Evolutionary conservation across 2,888 invertebrate species (phyloP).

Genomic region (Agrotis clavis): DNA sequence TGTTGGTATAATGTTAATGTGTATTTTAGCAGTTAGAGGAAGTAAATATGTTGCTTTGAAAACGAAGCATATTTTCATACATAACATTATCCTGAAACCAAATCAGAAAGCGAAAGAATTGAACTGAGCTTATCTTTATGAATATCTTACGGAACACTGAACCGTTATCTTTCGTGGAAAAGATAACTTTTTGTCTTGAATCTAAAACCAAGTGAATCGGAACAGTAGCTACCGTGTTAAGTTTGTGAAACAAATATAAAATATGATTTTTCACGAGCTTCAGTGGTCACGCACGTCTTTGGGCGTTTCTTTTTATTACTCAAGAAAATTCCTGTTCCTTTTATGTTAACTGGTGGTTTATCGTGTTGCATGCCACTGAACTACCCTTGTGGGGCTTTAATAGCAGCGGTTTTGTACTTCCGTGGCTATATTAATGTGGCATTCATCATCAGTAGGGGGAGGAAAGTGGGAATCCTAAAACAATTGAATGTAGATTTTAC

Average conservation of each 20-base stretch:
- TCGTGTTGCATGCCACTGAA: slow-evolving; percentile 85
- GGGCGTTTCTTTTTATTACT: slow-evolving; percentile 83
- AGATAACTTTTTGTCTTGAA: slow-evolving; percentile 57
- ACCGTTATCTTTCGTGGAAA: slow-evolving; percentile 42
- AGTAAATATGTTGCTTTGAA: neutral
- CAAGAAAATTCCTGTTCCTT: slow-evolving; percentile 83
- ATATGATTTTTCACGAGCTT: slow-evolving; percentile 82
- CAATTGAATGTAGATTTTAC: neutral
- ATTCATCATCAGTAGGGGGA: slow-evolving; percentile 7
- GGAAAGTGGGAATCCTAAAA: neutral
- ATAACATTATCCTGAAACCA: slow-evolving; percentile 12
- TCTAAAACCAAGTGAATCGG: slow-evolving; percentile 49
- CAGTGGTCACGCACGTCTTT: slow-evolving; percentile 83
- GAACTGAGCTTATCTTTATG: slow-evolving; percentile 48
- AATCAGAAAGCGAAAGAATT: slow-evolving; percentile 18
- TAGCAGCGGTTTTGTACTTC: slow-evolving; percentile 64
- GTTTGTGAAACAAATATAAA: slow-evolving; percentile 79
- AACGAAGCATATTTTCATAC: slow-evolving; percentile 3
- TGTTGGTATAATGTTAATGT: neutral
- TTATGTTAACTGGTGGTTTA: slow-evolving; percentile 86
- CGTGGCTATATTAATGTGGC: slow-evolving; percentile 34
- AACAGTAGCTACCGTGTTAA: slow-evolving; percentile 60
- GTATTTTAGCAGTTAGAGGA: neutral
- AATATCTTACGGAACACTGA: slow-evolving; percentile 38
- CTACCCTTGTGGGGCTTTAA: slow-evolving; percentile 74